Evolutionary conservation across 1,140 invertebrate genomes (phyloP).

Genomic region (Bicyclus anynana): DNA sequence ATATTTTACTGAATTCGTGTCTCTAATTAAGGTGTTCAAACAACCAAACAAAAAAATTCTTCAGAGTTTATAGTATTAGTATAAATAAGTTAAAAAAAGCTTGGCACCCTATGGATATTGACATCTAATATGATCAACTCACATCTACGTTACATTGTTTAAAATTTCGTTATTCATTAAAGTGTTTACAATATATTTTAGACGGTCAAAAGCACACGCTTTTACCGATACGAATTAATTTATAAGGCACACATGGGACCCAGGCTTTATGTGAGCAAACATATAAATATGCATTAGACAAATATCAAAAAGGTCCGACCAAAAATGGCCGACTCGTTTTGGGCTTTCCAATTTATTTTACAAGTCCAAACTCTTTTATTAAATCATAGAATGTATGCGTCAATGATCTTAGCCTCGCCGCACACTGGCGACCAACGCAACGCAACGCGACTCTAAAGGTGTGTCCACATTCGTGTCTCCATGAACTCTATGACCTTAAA

Average conservation of each 20-base stretch:
- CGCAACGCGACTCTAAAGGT: neutral
- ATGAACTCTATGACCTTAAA: too few species aligned
- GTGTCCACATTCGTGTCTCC: too few species aligned
- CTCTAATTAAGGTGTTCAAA: too few species aligned
- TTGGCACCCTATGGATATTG: too few species aligned
- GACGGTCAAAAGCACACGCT: constrained; percentile 20
- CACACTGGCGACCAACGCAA: neutral
- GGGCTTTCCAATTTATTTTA: constrained; percentile 58
- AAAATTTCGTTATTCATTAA: neutral
- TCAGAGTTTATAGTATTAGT: too few species aligned
- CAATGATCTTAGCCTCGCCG: neutral
- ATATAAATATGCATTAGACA: constrained; percentile 74
- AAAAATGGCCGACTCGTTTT: constrained; percentile 44
- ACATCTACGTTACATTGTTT: neutral
- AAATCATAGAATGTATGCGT: constrained; percentile 56
- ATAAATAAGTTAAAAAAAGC: too few species aligned
- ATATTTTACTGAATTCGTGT: too few species aligned
- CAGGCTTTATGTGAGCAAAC: constrained; percentile 57
- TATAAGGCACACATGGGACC: constrained; percentile 49
- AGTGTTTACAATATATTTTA: neutral
- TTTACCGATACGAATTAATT: constrained; percentile 44
- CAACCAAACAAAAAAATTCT: too few species aligned
- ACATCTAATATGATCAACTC: too few species aligned
- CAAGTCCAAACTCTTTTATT: constrained; percentile 71
- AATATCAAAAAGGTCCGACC: constrained; percentile 56